Evolutionary conservation across 2,797 vertebrate species (phyloP), one percentile per base, ranked within the genome.

Genomic region (Parauchenoglanis ngamensis): DNA sequence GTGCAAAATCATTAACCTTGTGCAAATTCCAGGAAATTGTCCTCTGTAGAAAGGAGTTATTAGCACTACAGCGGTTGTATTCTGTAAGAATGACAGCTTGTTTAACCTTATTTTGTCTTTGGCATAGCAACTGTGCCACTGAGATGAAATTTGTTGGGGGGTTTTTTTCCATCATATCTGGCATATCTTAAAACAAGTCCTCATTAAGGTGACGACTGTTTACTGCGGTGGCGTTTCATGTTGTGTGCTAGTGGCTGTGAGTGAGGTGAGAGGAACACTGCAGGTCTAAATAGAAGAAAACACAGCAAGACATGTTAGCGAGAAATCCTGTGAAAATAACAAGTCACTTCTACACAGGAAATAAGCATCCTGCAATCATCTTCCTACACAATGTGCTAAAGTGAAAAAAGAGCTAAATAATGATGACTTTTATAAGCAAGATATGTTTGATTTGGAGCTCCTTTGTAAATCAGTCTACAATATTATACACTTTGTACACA

Each of bases 251-350:
- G 59, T 70, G n/a, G 15, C 86, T 84, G 85, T 68, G 75, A 88
- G 54, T 86, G 57, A 73, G 84, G 68, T 81, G 80, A 87, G 68
- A 68, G 7, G 56, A 70, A 49, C 72, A 8, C 73, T 79, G 4
- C 72, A 73, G 40, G 83, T 87, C 84, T 89, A 90, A 88, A 90
- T 89, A 90, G 56, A 77, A 87, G 89, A 85, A 89, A 73, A 86
- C 86, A 89, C 77, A 87, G 89, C 10, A 72, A 82, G 77, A 82
- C 46, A 31, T 85, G 84, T 68, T 67, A 61, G 49, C 40, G 70
- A 88, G 84, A 88, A 84, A 72, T 76, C 86, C 85, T 86, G 76
- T 86, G 82, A 89, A 89, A 89, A 89, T 88, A 89, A 90, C 87
- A 88, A 87, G 54, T 52, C 49, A 44, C 21, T 65, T 40, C 19